Conservation (phyloP, 2,888 invertebrate genomes). For the Heliconius charithonia region DNA sequence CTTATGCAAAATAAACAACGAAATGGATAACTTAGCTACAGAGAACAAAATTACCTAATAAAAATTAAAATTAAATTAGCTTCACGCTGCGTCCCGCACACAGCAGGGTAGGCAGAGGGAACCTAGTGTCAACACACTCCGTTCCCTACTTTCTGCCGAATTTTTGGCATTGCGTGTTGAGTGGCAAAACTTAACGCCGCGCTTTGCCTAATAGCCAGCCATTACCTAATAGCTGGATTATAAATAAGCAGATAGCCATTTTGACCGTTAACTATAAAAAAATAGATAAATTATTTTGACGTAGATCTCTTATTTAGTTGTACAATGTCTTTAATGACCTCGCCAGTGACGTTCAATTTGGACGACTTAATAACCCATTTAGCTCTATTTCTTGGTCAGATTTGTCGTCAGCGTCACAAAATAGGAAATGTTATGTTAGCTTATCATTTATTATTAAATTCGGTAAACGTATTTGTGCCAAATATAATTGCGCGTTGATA, state of each 20-base stretch:
- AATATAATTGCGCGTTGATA: conserved; percentile 26
- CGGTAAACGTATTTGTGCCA: conserved; percentile 11
- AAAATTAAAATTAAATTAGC: no score
- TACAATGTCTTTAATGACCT: background rate
- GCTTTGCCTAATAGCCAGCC: no score
- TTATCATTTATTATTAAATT: conserved; percentile 36
- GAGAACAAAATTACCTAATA: no score
- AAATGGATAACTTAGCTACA: no score
- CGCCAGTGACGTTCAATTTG: conserved; percentile 7
- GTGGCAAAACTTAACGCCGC: no score
- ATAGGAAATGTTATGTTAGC: conserved; percentile 34
- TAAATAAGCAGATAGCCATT: background rate
- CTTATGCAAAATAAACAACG: no score
- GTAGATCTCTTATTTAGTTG: background rate
- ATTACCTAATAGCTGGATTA: no score
- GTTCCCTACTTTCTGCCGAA: no score
- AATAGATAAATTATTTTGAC: conserved; percentile 1
- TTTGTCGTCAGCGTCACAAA: conserved; percentile 20
- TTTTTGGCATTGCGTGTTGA: no score
- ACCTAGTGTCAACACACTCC: no score
- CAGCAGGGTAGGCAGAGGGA: no score
- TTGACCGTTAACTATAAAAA: background rate
- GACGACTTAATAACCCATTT: conserved; percentile 8
- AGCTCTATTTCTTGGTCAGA: background rate
- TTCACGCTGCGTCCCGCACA: no score